Base-by-base conservation (phyloP, 2,888 invertebrate species). In the Hofmannophila pseudospretella region DNA sequence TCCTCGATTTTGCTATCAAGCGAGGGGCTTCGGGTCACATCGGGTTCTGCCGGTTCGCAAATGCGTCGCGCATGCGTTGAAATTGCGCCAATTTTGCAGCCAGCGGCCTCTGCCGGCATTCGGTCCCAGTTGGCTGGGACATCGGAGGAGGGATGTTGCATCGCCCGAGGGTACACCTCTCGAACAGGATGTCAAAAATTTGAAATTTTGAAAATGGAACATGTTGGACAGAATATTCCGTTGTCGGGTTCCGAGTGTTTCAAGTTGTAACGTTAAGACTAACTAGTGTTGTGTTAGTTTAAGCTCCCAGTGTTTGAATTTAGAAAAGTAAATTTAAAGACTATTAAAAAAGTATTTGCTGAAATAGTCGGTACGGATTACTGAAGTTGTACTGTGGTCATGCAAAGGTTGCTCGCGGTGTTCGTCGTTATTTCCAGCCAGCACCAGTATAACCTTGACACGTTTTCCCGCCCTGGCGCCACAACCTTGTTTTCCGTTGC, bases 1-100 rank as follows among this genome's bases (percentile, higher is more conserved):
- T 82, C 79, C 82, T 80, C 82, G 80, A 84, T 84, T 82, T 84
- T 81, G 74, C 73, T 78, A 79, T 78, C 75, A 77, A 70, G 68
- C 76, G 65, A 69, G 75, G 76, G 76, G 73, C 71, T 73, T 76
- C 70, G 76, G 74, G 74, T 72, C 79, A 69, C 66, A 67, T 75
- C 71, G 74, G 70, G 59, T 70, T 68, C 73, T 71, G 76, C 76
- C 78, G 75, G 77, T 66, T 72, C 67, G 70, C 67, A 58, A 67
- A 64, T 72, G 64, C 62, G 62, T 39, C 39, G 69, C 85, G 85
- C 85, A 79, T 84, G 85, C 84, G 85, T 65, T 48, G 49, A 73
- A 80, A 80, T 82, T 86, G 85, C 85, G 85, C 85, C 85, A 85
- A 85, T 86, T 85, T 78, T 65, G 72, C 67, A 51, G 52, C 60